Conservation (phyloP, 2,797 vertebrate genomes). For the Ispidina lecontei region DNA sequence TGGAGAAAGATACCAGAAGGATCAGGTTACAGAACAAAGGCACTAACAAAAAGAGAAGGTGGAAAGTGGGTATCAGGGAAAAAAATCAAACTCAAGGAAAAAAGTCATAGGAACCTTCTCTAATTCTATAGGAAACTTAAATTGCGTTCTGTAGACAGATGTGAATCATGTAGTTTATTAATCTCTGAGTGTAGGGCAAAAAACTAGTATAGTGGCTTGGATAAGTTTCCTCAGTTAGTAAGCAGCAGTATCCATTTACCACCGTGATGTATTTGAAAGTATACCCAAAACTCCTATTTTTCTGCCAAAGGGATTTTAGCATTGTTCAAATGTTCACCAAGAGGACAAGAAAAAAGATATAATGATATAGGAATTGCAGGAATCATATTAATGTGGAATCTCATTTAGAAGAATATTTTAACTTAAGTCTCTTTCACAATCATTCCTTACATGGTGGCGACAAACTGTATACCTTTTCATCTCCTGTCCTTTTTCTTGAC, state of each 20-base stretch:
- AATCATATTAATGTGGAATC: not conserved
- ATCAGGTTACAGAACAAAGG: not conserved
- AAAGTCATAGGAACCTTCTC: not conserved
- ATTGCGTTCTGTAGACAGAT: not conserved
- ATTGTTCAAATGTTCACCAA: not conserved
- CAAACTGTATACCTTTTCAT: not conserved
- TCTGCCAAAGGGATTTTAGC: not conserved
- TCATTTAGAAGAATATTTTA: not conserved
- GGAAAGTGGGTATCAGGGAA: not conserved
- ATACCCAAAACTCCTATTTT: not conserved
- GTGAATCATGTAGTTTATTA: not conserved
- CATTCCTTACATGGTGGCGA: not conserved
- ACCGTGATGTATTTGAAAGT: not conserved
- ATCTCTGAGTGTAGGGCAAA: not conserved
- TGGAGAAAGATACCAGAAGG: not conserved
- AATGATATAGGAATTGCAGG: not conserved
- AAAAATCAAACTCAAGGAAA: not conserved
- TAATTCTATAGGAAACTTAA: not conserved
- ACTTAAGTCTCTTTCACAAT: not conserved
- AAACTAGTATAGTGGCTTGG: not conserved
- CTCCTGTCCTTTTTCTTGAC: not conserved
- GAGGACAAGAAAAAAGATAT: not conserved
- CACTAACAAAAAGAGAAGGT: not conserved
- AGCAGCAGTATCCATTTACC: not conserved
- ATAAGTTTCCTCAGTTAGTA: not conserved